Evolutionary conservation across 2,888 invertebrate species (phyloP).

Genomic region (Diarsia brunnea): DNA sequence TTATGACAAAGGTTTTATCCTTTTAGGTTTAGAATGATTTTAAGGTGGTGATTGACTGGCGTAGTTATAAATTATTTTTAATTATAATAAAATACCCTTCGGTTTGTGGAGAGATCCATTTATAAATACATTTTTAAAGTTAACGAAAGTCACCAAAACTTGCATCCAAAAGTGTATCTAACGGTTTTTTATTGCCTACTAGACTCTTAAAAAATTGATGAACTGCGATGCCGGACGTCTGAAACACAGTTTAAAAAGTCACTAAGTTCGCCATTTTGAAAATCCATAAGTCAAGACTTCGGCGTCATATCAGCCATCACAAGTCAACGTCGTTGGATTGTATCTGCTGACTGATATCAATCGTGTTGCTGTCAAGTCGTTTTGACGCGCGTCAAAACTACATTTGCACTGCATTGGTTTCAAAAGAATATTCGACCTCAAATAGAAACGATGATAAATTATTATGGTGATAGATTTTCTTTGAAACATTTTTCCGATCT

Average conservation of each 20-base stretch:
- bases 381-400: slow-evolving; percentile 11
- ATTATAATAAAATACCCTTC: neutral
- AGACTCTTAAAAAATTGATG: neutral
- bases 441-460: neutral
- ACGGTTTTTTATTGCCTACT: too few relatives aligned
- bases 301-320: slow-evolving; percentile 2
- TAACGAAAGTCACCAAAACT: neutral
- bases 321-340: slow-evolving; percentile 12
- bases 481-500: neutral
- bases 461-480: neutral
- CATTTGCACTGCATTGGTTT: neutral
- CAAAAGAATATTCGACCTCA: neutral
- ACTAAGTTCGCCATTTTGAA: neutral
- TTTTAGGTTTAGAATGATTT: slow-evolving; percentile 25
- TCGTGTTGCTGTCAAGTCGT: neutral
- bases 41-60: slow-evolving; percentile 53
- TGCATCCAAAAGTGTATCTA: too few relatives aligned
- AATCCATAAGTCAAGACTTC: neutral
- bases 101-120: neutral
- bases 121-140: neutral
- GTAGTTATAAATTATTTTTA: neutral
- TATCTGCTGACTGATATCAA: slow-evolving; percentile 24
- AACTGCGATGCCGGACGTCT: neutral
- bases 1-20: slow-evolving; percentile 27
- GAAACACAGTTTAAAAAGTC: neutral